Percentiles rank a stretch among this genome's conserved stretches.
Evolutionary conservation across 2,888 invertebrate species (phyloP).

Genomic region (Caenorhabditis sp.): DNA sequence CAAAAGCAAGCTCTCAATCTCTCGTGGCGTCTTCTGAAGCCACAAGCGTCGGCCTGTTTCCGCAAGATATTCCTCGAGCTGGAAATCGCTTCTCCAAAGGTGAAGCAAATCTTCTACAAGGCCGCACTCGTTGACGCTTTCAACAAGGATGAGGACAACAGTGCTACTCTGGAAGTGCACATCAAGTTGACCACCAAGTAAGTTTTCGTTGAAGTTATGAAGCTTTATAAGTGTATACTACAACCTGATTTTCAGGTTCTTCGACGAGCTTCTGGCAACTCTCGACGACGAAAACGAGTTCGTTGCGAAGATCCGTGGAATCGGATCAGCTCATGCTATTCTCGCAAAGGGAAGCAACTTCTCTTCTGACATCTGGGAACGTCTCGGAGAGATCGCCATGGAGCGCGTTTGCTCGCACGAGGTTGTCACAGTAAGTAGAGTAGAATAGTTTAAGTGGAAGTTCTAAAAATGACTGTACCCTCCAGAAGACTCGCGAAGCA

Average conservation of each 20-base stretch:
- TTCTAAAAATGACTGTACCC: conserved; percentile 13
- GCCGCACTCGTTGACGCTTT: conserved; percentile 82
- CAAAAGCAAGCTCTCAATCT: conserved; percentile 76
- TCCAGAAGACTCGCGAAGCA: conserved; percentile 81
- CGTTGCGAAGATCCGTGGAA: conserved; percentile 62
- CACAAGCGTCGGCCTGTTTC: conserved; percentile 75
- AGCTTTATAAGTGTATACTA: neutral
- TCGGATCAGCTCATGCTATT: conserved; percentile 73
- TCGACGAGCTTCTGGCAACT: conserved; percentile 79
- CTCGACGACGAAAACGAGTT: conserved; percentile 79
- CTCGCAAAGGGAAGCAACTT: conserved; percentile 72
- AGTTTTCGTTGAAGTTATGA: conserved; percentile 36
- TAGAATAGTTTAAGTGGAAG: neutral
- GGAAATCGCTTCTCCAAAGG: conserved; percentile 80
- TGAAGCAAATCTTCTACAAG: conserved; percentile 83
- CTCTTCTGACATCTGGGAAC: conserved; percentile 81
- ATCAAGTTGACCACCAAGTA: conserved; percentile 78
- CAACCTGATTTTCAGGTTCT: conserved; percentile 73
- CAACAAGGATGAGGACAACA: conserved; percentile 79
- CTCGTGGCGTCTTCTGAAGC: conserved; percentile 78
- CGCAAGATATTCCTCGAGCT: conserved; percentile 81
- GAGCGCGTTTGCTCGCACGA: conserved; percentile 78
- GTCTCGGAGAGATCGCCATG: conserved; percentile 82
- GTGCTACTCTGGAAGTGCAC: conserved; percentile 82
- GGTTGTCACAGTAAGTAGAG: conserved; percentile 64